Conservation (phyloP, 2,888 invertebrate genomes). For the Hydropsyche betteni region DNA sequence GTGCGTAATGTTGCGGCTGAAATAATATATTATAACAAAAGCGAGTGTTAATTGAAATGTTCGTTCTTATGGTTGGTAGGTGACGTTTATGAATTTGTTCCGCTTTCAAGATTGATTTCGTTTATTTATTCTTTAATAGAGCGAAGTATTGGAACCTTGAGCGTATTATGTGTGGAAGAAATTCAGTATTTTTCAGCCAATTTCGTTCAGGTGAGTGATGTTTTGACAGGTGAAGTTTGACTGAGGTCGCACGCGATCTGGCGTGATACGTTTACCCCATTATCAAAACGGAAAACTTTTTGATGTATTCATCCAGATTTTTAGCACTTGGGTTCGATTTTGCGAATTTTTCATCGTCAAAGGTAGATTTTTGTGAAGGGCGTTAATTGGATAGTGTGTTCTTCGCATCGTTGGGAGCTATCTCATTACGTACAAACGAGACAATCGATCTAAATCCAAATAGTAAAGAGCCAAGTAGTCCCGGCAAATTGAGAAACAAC, state of each 20-base stretch:
- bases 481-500: constrained; percentile 43
- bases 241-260: constrained; percentile 24
- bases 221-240: constrained; percentile 35
- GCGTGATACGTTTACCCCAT: constrained; percentile 15
- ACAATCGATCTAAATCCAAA: constrained; percentile 33
- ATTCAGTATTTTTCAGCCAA: constrained; percentile 12
- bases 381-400: constrained; percentile 32
- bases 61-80: too few relatives aligned
- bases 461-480: constrained; percentile 32
- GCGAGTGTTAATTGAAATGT: too few relatives aligned
- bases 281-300: neutral
- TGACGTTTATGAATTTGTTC: too few relatives aligned
- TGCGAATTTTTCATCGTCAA: neutral
- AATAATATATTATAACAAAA: too few relatives aligned
- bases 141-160: too few relatives aligned
- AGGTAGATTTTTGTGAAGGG: neutral
- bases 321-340: too few relatives aligned
- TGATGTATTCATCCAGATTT: neutral
- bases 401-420: neutral
- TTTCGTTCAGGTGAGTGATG: neutral
- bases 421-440: too few relatives aligned
- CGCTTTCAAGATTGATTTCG: neutral
- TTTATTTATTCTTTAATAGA: neutral
- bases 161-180: too few relatives aligned
- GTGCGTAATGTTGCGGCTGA: too few relatives aligned